Conservation (phyloP, 2,888 invertebrate genomes). For the Halocaridina rubra region DNA sequence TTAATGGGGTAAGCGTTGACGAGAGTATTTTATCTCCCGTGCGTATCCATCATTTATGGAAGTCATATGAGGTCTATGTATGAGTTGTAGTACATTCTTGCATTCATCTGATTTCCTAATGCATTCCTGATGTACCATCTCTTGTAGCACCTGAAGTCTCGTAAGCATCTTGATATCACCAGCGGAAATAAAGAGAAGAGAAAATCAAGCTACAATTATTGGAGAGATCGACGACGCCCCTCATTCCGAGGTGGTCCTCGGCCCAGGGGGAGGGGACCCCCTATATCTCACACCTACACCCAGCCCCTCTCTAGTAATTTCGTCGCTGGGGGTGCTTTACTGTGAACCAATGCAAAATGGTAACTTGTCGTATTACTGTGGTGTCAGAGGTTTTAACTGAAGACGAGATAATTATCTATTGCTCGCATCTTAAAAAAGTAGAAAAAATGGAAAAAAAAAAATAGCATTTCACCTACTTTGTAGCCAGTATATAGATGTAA, state of each 20-base stretch:
- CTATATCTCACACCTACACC: conserved; percentile 35
- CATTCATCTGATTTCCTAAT: no score
- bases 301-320: conserved; percentile 45
- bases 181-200: conserved; percentile 38
- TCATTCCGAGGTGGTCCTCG: conserved; percentile 23
- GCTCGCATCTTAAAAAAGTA: no score
- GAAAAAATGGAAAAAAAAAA: no score
- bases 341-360: conserved; percentile 24
- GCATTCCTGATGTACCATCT: background rate
- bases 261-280: background rate
- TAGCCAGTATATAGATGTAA: background rate
- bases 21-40: no score
- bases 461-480: background rate
- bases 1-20: no score
- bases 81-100: no score
- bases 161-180: conserved; percentile 46
- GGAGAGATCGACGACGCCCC: conserved; percentile 24
- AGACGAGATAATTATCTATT: no score
- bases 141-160: conserved; percentile 45
- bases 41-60: background rate
- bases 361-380: background rate
- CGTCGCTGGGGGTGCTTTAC: conserved; percentile 38
- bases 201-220: conserved; percentile 14
- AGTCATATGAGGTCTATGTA: background rate
- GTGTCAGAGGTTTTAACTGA: no score